Evolutionary conservation across 1,140 invertebrate species (phyloP).

Genomic region (Drosophila arawakana): DNA sequence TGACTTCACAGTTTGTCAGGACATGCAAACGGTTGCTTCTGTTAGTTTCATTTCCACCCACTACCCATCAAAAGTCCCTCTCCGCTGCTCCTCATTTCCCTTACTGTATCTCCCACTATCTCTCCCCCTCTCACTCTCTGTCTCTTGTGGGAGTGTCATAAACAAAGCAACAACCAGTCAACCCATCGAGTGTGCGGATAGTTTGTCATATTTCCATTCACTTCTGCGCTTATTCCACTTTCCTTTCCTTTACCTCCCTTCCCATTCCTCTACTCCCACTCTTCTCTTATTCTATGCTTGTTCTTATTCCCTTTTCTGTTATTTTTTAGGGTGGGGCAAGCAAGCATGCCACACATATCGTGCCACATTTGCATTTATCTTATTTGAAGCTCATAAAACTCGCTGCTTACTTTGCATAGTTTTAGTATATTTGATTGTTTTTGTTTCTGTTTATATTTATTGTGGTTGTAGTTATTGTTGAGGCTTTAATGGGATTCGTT

Average conservation of each 20-base stretch:
- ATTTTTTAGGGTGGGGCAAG: neutral
- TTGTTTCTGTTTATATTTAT: neutral
- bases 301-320: neutral
- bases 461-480: constrained; percentile 1
- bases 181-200: constrained; percentile 49
- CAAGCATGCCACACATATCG: constrained; percentile 45
- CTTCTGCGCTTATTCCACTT: neutral
- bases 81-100: no score
- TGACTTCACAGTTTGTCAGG: constrained; percentile 84
- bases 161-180: constrained; percentile 31
- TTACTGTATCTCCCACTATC: neutral
- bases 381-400: constrained; percentile 37
- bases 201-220: constrained; percentile 58
- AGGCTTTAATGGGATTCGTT: neutral
- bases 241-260: no score
- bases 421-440: constrained; percentile 30
- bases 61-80: neutral
- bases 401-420: constrained; percentile 51
- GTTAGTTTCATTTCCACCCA: constrained; percentile 19
- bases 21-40: constrained; percentile 44
- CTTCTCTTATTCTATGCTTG: no score
- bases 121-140: constrained; percentile 2
- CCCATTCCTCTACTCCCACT: no score
- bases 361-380: constrained; percentile 80
- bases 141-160: constrained; percentile 19